Percentiles rank a stretch among this genome's conserved stretches.
These are phyloP conservation scores for Dryobota labecula DNA, from an alignment of 2,888 invertebrate genomes.

Conservation along the genomic window DNA sequence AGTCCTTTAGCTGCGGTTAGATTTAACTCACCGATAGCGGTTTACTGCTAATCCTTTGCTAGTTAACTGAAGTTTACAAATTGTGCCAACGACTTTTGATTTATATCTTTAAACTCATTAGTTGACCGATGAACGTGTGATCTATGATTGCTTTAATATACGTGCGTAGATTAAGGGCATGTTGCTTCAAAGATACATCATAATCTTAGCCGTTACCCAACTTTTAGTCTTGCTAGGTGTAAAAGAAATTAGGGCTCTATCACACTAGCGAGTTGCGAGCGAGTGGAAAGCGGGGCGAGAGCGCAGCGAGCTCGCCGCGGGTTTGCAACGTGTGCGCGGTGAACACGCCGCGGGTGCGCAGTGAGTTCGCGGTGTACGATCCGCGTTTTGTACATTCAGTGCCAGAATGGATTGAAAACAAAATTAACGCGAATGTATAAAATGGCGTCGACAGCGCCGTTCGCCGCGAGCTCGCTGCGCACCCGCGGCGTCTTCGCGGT, in stretches of 20 bases:
- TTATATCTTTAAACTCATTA: conserved; percentile 48
- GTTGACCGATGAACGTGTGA: conserved; percentile 34
- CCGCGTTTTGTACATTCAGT: no score
- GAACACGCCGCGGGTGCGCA: no score
- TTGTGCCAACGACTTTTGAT: conserved; percentile 27
- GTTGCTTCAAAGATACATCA: conserved; percentile 39
- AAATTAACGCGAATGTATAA: no score
- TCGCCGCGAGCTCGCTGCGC: no score
- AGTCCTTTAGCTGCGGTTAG: conserved; percentile 40
- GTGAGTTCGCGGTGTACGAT: no score
- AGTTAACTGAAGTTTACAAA: conserved; percentile 15
- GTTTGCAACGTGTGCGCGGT: no score
- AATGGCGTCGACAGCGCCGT: no score
- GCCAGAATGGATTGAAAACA: no score
- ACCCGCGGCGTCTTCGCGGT: no score
- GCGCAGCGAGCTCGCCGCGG: no score
- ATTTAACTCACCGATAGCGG: conserved; percentile 27
- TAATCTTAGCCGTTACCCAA: conserved; percentile 22
- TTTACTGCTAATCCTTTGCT: conserved; percentile 7
- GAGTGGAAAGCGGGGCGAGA: no score
- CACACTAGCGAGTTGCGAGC: no score
- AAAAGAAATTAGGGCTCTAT: not conserved
- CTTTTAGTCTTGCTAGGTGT: not conserved
- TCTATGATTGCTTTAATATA: conserved; percentile 51
- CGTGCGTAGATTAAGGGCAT: conserved; percentile 43